phyloP scores from a whole-genome alignment of 2,888 invertebrate species.

The Crepidodera aurea region DNA sequence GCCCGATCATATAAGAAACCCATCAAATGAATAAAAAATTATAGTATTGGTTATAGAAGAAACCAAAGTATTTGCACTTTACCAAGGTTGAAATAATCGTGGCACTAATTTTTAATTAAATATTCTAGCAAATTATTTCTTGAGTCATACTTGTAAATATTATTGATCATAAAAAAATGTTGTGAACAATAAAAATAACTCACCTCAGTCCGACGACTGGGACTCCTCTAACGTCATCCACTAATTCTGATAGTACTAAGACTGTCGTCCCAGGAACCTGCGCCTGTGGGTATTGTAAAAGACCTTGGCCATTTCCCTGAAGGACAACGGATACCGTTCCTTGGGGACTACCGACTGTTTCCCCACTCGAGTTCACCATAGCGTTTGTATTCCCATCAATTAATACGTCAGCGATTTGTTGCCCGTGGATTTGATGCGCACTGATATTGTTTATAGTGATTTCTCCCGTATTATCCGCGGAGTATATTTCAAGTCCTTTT shows the following conservation, averaged over 20 bases:
- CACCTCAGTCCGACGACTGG: constrained; percentile 74
- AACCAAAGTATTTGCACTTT: background rate
- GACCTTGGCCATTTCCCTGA: constrained; percentile 65
- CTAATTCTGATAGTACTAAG: constrained; percentile 74
- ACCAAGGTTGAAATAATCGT: background rate
- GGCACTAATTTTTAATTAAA: background rate
- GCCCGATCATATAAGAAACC: background rate
- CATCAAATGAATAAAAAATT: background rate
- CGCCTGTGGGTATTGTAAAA: constrained; percentile 64
- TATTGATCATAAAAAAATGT: background rate
- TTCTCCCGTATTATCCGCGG: constrained; percentile 66
- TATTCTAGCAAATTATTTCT: background rate
- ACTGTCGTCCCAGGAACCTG: constrained; percentile 70
- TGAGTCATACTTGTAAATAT: background rate
- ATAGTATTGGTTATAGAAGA: too few species aligned
- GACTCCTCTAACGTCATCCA: constrained; percentile 74
- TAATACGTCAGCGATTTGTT: constrained; percentile 64
- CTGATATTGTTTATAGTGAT: constrained; percentile 61
- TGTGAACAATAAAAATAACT: constrained; percentile 38
- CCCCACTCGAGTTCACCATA: constrained; percentile 63
- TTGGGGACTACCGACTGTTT: constrained; percentile 61
- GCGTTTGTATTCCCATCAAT: constrained; percentile 65
- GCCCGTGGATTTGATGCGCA: constrained; percentile 61
- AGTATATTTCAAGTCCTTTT: constrained; percentile 81
- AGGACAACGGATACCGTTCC: constrained; percentile 62